Evolutionary conservation across 2,113 vertebrate genomes (phyloP), one percentile per base, ranked within the genome.

Genomic region (Salvelinus sp.): DNA sequence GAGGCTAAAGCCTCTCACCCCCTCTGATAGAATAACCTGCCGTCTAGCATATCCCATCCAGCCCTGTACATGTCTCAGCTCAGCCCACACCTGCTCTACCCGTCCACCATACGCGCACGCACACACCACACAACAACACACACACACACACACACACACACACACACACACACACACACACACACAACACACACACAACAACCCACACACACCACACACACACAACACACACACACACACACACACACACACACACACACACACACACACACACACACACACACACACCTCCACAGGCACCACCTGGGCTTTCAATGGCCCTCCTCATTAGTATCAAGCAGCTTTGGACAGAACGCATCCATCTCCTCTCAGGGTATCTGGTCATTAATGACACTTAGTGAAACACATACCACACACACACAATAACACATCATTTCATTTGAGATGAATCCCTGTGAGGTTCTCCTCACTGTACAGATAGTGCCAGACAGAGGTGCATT

Each of bases 281-380:
- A 30, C 30, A 30, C 30, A 30, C 30, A 33, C 30, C 5, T 5
- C 85, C 85, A 20, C 81, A 83, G 83, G 87, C 88, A 88, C 90
- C 87, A 90, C 90, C 89, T 91, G 87, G 83, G 77, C 80, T 87
- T 92, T 91, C 91, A 91, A 82, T 83, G 84, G 88, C 79, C 76
- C 91, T 91, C 89, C 89, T 91, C 90, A 92, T 89, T 88, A 80
- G 86, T 76, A 62, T 74, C 64, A 80, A 22, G 7, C 58, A 62
- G 63, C 25, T 14, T 14, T 28, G 25, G 63, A 65, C 63, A 65
- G 22, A 66, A 10, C 1, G 58, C 64, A 27, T 27, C 23, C 9
- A 18, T 69, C 33, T 69, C 22, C 82, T 87, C 81, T 84, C 87
- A 82, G 78, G 83, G 78, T 88, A 77, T 87, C 74, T 86, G 86